A percentile compares a stretch with the other conserved stretches of the same genome.
Conservation (phyloP, 2,797 vertebrate genomes). For the Sebastiscus albofasciatus region DNA sequence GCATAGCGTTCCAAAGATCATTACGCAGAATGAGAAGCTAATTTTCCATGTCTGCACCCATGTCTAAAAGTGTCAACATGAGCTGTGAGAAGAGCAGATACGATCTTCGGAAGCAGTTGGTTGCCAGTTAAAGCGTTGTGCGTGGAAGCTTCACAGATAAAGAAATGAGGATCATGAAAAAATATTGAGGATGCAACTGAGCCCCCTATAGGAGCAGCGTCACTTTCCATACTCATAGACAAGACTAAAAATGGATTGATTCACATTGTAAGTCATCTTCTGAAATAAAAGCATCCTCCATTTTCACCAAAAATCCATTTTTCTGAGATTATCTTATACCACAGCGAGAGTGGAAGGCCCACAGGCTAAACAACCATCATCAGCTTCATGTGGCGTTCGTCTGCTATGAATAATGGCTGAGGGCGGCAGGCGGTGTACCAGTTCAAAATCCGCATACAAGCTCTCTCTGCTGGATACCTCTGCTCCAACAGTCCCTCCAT, state of each 20-base stretch:
- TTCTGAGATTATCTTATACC: slow-evolving; percentile 50
- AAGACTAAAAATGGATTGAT: slow-evolving; percentile 35
- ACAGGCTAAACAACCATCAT: slow-evolving; percentile 77
- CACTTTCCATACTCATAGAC: background rate
- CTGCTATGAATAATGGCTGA: slow-evolving; percentile 73
- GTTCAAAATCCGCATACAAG: slow-evolving; percentile 68
- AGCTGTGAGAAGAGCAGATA: slow-evolving; percentile 4
- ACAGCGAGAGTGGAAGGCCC: slow-evolving; percentile 60
- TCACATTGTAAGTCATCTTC: slow-evolving; percentile 33
- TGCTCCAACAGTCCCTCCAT: slow-evolving; percentile 50
- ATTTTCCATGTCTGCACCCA: background rate
- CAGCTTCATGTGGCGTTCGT: slow-evolving; percentile 66
- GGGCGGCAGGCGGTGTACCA: slow-evolving; percentile 55
- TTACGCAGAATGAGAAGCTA: background rate
- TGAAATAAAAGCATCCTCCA: slow-evolving; percentile 43
- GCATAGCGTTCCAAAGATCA: slow-evolving; percentile 7
- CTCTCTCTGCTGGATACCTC: slow-evolving; percentile 67
- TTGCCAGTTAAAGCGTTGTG: background rate
- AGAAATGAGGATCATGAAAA: background rate
- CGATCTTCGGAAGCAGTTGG: background rate
- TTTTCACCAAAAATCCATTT: slow-evolving; percentile 53
- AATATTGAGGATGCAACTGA: background rate
- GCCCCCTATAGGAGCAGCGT: background rate
- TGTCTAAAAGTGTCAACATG: slow-evolving; percentile 13
- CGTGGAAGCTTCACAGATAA: background rate